phyloP scores from a whole-genome alignment of 2,113 vertebrate genomes.

The Takifugu flavidus region DNA sequence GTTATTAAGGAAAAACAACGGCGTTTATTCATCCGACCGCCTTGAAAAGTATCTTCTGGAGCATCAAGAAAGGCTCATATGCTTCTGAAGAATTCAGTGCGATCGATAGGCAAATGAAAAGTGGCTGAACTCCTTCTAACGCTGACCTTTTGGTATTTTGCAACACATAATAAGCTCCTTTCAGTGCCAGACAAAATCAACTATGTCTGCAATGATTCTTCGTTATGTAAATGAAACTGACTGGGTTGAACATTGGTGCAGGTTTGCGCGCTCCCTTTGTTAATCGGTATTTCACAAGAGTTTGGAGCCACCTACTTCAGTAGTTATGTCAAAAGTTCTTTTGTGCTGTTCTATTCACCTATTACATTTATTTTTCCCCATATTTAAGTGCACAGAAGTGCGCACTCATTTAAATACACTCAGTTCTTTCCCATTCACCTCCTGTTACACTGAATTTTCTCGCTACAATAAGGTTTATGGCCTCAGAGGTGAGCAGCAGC shows the following conservation, averaged over 20 bases:
- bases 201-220: too few relatives aligned
- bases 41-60: background rate
- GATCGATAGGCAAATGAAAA: background rate
- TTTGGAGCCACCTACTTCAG: background rate
- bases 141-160: background rate
- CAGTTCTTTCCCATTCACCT: background rate
- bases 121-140: background rate
- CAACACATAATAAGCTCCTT: background rate
- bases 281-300: background rate
- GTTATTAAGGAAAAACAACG: background rate
- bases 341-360: background rate
- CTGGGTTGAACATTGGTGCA: too few relatives aligned
- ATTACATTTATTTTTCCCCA: background rate
- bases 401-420: background rate
- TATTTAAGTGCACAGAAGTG: background rate
- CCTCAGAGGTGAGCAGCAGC: constrained; percentile 46
- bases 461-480: constrained; percentile 9
- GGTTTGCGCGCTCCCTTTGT: background rate
- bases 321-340: background rate
- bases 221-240: too few relatives aligned
- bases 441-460: background rate
- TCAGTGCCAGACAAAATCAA: too few relatives aligned
- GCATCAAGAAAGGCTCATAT: background rate
- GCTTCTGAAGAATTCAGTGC: background rate
- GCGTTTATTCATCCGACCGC: background rate